Percentiles rank a stretch among this genome's conserved stretches.
These are phyloP conservation scores for Petrocephalus microphthalmus DNA, from an alignment of 2,113 vertebrate genomes.

Conservation along the genomic window DNA sequence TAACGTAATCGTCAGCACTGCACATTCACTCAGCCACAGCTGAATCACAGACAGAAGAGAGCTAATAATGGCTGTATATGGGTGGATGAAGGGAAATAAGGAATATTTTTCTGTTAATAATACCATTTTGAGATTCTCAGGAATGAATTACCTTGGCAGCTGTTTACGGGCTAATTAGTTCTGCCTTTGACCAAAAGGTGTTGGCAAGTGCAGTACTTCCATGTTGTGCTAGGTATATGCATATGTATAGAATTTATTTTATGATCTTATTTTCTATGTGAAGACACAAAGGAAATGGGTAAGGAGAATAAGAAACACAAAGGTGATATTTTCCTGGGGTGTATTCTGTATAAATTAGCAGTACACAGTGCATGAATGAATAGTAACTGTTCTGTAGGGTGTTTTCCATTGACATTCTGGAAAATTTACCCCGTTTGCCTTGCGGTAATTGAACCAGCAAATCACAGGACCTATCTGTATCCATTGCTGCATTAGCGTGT, in stretches of 20 bases:
- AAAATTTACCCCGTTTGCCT: background rate
- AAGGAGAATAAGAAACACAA: background rate
- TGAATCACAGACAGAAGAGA: background rate
- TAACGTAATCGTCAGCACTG: background rate
- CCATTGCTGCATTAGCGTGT: background rate
- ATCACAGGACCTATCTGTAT: background rate
- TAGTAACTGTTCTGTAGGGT: background rate
- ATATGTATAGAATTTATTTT: background rate
- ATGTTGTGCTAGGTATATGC: background rate
- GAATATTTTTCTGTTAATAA: constrained; percentile 25
- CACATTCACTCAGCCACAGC: background rate
- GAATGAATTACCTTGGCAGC: constrained; percentile 40
- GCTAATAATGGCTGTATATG: constrained; percentile 29
- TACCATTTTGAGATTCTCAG: constrained; percentile 31
- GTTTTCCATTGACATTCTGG: background rate
- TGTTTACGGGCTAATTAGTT: constrained; percentile 38
- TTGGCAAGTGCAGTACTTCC: constrained; percentile 6
- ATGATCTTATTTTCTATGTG: background rate
- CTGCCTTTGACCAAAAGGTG: constrained; percentile 26
- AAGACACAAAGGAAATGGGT: background rate
- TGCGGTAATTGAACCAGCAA: background rate
- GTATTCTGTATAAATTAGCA: background rate
- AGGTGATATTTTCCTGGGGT: constrained; percentile 5
- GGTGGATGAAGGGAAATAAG: constrained; percentile 30
- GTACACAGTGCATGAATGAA: background rate